phyloP scores from a whole-genome alignment of 2,113 vertebrate species.

The Pan troglodytes region DNA sequence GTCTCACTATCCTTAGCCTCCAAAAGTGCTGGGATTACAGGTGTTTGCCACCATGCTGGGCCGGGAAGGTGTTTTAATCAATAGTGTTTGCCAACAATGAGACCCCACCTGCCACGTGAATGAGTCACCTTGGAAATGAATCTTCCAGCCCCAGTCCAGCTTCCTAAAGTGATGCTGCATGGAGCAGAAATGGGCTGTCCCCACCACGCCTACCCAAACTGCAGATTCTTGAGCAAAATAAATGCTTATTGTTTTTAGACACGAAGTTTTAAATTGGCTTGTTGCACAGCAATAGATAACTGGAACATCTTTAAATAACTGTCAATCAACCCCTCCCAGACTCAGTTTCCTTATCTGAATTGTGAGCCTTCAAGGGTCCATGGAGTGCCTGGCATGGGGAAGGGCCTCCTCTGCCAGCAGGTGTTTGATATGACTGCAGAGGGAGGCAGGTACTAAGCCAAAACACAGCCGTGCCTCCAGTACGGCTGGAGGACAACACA shows the following conservation, averaged over 20 bases:
- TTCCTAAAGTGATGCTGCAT: accelerated
- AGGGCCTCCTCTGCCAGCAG: not conserved
- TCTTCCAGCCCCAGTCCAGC: not conserved
- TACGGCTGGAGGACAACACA: accelerated
- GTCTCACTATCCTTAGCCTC: too few species aligned
- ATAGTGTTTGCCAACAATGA: not conserved
- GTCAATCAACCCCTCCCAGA: not conserved
- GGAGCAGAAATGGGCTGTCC: not conserved
- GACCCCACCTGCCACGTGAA: not conserved
- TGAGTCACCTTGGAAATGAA: not conserved
- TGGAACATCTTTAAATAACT: not conserved
- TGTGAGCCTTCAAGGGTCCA: not conserved
- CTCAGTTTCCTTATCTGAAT: not conserved
- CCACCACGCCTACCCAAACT: not conserved
- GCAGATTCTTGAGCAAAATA: not conserved
- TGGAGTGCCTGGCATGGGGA: not conserved
- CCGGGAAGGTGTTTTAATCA: not conserved
- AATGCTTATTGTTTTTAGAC: not conserved
- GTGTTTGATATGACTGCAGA: not conserved
- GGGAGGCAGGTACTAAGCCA: not conserved
- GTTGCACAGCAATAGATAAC: accelerated
- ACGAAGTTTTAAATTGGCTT: too few species aligned
- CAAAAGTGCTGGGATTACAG: too few species aligned
- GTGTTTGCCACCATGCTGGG: too few species aligned
- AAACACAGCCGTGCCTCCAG: not conserved